Percentiles rank a stretch among this genome's conserved stretches.
These are phyloP conservation scores for Poicephalus gulielmi DNA, from an alignment of 2,113 vertebrate genomes.

Conservation along the genomic window DNA sequence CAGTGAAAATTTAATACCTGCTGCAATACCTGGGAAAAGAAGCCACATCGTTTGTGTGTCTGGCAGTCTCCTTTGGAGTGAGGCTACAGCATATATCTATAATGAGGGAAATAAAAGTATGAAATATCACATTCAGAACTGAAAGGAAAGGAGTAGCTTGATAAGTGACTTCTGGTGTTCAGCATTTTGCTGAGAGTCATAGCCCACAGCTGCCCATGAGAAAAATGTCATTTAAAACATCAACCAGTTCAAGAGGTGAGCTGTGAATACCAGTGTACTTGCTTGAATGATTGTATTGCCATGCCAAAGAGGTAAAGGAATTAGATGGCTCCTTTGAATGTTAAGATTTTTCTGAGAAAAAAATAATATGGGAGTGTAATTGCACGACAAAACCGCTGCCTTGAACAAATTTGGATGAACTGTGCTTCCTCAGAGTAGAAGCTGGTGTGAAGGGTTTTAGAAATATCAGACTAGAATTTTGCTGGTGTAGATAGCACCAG, in stretches of 20 bases:
- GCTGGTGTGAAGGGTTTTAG: neutral
- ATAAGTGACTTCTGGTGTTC: neutral
- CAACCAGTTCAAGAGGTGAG: neutral
- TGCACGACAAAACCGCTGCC: neutral
- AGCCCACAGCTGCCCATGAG: neutral
- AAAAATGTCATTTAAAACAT: neutral
- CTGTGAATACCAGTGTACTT: neutral
- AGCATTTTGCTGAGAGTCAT: neutral
- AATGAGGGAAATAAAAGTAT: neutral
- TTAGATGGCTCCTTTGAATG: neutral
- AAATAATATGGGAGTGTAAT: neutral
- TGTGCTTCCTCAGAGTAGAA: neutral
- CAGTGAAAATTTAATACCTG: neutral
- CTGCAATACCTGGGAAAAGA: neutral
- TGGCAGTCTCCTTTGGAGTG: neutral
- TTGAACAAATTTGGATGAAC: neutral
- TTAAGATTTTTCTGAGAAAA: neutral
- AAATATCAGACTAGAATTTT: neutral
- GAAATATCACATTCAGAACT: neutral
- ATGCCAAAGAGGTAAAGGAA: neutral
- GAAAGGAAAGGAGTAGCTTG: neutral
- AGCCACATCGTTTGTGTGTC: neutral
- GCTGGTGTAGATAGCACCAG: neutral
- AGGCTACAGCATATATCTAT: neutral
- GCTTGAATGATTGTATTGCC: neutral